phyloP scores from a whole-genome alignment of 2,113 vertebrate species.

The Sinocyclocheilus rhinocerous region DNA sequence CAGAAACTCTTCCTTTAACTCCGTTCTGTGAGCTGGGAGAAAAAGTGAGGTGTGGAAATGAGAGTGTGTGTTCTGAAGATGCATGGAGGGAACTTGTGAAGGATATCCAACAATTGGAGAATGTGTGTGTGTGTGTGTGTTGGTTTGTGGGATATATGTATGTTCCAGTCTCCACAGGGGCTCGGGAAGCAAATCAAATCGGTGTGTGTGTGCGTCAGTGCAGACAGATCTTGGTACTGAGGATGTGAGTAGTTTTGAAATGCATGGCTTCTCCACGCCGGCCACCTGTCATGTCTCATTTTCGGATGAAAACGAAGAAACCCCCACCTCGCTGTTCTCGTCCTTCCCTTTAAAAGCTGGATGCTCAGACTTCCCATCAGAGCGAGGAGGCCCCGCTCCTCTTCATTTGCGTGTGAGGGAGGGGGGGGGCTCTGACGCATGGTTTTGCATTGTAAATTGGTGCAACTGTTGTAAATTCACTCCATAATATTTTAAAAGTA shows the following conservation, averaged over 20 bases:
- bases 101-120: slow-evolving; percentile 45
- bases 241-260: slow-evolving; percentile 39
- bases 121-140: slow-evolving; percentile 51
- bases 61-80: slow-evolving; percentile 66
- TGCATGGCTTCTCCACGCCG: slow-evolving; percentile 20
- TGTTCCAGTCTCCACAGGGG: slow-evolving; percentile 35
- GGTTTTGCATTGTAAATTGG: not conserved
- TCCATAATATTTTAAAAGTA: not conserved
- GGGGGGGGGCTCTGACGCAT: slow-evolving; percentile 30
- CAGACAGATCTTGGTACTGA: not conserved
- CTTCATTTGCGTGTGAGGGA: slow-evolving; percentile 42
- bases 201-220: not conserved
- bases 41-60: slow-evolving; percentile 55
- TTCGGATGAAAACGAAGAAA: slow-evolving; percentile 45
- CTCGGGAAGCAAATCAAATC: slow-evolving; percentile 32
- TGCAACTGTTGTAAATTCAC: not conserved
- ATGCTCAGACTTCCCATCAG: not conserved
- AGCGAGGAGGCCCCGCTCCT: not conserved
- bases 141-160: slow-evolving; percentile 30
- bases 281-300: slow-evolving; percentile 36
- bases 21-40: slow-evolving; percentile 28
- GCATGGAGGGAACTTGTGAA: slow-evolving; percentile 40
- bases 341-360: slow-evolving; percentile 16
- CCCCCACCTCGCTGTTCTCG: not conserved
- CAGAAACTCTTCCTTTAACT: slow-evolving; percentile 34